These are phyloP conservation scores for Parapsyche elsis DNA, from an alignment of 1,140 invertebrate genomes.

Conservation along the genomic window DNA sequence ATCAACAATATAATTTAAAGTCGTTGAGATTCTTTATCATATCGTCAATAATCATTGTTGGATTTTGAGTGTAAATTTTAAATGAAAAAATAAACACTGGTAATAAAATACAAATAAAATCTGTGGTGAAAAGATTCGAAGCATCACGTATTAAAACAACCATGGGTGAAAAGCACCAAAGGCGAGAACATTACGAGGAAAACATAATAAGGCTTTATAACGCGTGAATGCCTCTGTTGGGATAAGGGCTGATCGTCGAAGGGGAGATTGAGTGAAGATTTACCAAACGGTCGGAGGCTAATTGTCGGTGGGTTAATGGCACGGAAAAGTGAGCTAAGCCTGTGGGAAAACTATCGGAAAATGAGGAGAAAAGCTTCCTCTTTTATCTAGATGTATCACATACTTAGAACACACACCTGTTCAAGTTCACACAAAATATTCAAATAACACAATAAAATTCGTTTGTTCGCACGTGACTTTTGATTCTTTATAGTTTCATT, in stretches of 20 bases:
- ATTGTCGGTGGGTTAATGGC: conserved; percentile 33
- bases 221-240: conserved; percentile 39
- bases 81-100: no score
- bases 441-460: no score
- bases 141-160: background rate
- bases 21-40: no score
- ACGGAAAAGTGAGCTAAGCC: conserved; percentile 33
- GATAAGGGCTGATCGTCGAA: conserved; percentile 9
- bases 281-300: conserved; percentile 27
- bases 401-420: background rate
- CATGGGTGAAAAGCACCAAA: background rate
- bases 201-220: conserved; percentile 47
- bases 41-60: no score
- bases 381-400: background rate
- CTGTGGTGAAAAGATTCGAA: no score
- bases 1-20: no score
- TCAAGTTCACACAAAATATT: no score
- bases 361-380: background rate
- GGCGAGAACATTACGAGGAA: conserved; percentile 19
- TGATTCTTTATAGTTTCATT: no score
- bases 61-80: no score
- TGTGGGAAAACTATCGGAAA: conserved; percentile 1
- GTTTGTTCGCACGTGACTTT: no score
- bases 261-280: conserved; percentile 39
- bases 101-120: no score